Percentiles rank a stretch among this genome's conserved stretches.
Evolutionary conservation across 2,113 vertebrate species (phyloP).

Genomic region (Romanogobio albipinnatus): DNA sequence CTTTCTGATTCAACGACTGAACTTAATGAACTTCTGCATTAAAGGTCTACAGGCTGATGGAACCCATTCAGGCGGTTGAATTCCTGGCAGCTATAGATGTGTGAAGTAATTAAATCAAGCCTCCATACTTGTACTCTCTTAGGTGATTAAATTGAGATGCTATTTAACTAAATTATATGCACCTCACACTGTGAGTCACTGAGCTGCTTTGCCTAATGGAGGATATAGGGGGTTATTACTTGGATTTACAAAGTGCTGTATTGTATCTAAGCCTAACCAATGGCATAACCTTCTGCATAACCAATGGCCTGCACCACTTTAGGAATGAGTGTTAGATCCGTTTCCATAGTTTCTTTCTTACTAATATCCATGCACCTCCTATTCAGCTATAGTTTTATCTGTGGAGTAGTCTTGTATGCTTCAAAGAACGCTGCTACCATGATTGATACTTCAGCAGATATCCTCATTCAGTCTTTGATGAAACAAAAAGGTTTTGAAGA

Average conservation of each 20-base stretch:
- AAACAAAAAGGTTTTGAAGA: neutral
- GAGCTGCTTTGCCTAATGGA: conserved; percentile 14
- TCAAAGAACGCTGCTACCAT: neutral
- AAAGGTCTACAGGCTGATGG: neutral
- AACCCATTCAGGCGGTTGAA: neutral
- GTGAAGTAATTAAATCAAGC: conserved; percentile 42
- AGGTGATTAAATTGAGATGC: conserved; percentile 37
- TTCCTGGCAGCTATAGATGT: conserved; percentile 6
- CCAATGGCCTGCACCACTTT: neutral
- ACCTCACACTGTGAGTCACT: neutral
- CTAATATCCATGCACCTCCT: neutral
- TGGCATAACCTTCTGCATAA: neutral
- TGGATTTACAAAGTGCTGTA: neutral
- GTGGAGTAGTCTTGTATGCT: neutral
- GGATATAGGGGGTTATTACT: conserved; percentile 9
- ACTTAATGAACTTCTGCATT: conserved; percentile 16
- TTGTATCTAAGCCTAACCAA: neutral
- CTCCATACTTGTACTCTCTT: conserved; percentile 23
- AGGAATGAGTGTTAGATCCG: neutral
- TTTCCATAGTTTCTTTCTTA: neutral
- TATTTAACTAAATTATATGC: conserved; percentile 34
- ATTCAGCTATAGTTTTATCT: neutral
- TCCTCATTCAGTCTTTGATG: conserved; percentile 3
- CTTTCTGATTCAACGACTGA: conserved; percentile 4
- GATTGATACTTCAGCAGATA: conserved; percentile 5